phyloP scores from a whole-genome alignment of 2,113 vertebrate genomes.

The Siniperca chuatsi region DNA sequence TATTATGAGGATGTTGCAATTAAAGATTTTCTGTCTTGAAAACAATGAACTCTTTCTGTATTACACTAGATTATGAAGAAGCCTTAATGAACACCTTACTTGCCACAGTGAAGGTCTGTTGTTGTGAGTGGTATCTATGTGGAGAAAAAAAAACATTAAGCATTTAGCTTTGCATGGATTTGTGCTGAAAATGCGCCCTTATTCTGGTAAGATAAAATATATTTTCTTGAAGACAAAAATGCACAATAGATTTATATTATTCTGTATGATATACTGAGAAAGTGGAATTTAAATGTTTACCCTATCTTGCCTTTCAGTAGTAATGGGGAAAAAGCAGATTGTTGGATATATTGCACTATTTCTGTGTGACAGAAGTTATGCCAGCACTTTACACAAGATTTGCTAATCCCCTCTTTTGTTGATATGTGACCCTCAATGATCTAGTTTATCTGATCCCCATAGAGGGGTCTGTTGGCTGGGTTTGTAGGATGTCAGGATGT shows the following conservation, averaged over 20 bases:
- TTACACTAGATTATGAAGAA: conserved; percentile 80
- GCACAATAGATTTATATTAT: conserved; percentile 76
- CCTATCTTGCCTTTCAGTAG: conserved; percentile 63
- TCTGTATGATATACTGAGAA: conserved; percentile 64
- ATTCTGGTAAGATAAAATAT: conserved; percentile 67
- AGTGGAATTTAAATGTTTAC: conserved; percentile 46
- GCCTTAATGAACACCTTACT: conserved; percentile 90
- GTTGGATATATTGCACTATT: conserved; percentile 53
- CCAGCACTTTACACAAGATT: conserved; percentile 71
- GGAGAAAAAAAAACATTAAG: conserved; percentile 14
- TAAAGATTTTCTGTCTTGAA: conserved; percentile 88
- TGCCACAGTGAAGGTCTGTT: conserved; percentile 83
- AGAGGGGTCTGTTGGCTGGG: conserved; percentile 8
- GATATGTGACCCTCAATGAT: conserved; percentile 13
- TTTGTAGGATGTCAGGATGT: conserved; percentile 21
- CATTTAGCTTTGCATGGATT: conserved; percentile 72
- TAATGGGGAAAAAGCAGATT: conserved; percentile 49
- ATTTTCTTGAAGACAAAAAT: conserved; percentile 69
- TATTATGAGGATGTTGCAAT: conserved; percentile 83
- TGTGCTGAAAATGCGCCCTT: conserved; percentile 77
- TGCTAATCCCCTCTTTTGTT: conserved; percentile 29
- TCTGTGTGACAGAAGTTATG: conserved; percentile 62
- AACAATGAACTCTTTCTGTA: conserved; percentile 60
- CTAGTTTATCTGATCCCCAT: conserved; percentile 5
- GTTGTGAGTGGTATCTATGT: conserved; percentile 11